Conservation (phyloP, 2,888 invertebrate species). For the Clanis bilineata region DNA sequence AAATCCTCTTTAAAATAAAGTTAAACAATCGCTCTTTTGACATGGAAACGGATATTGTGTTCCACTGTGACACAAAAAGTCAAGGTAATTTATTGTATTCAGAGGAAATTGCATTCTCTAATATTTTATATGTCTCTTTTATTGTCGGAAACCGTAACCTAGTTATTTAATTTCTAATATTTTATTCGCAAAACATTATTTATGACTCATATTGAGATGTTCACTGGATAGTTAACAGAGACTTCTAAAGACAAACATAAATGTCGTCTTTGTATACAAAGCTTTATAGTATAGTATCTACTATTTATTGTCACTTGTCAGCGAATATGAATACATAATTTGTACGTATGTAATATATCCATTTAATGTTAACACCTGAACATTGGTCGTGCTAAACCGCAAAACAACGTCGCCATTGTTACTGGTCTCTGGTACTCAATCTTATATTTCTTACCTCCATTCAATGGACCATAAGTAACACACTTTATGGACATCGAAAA, state of each 20-base stretch:
- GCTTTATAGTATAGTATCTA: neutral
- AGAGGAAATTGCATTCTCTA: constrained; percentile 17
- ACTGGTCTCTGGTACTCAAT: constrained; percentile 32
- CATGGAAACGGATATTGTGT: constrained; percentile 42
- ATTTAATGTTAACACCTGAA: constrained; percentile 24
- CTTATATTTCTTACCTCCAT: constrained; percentile 31
- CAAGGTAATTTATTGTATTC: constrained; percentile 31
- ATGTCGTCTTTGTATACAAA: neutral
- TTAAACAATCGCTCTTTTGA: neutral
- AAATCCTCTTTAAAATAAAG: neutral
- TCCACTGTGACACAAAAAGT: constrained; percentile 24
- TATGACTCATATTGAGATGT: neutral
- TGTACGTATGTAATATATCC: constrained; percentile 15
- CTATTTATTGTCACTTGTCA: neutral
- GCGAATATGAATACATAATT: neutral
- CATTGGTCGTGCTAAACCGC: constrained; percentile 29
- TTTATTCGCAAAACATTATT: constrained; percentile 14
- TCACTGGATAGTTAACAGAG: neutral
- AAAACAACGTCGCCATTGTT: constrained; percentile 38
- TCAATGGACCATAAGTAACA: constrained; percentile 38
- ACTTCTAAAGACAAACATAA: neutral
- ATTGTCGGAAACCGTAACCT: constrained; percentile 11
- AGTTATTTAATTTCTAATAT: constrained; percentile 6
- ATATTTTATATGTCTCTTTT: constrained; percentile 9
- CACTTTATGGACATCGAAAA: constrained; percentile 33